Percentiles rank a stretch among this genome's conserved stretches.
Evolutionary conservation across 2,113 vertebrate species (phyloP).

Genomic region (Strix aluco): DNA sequence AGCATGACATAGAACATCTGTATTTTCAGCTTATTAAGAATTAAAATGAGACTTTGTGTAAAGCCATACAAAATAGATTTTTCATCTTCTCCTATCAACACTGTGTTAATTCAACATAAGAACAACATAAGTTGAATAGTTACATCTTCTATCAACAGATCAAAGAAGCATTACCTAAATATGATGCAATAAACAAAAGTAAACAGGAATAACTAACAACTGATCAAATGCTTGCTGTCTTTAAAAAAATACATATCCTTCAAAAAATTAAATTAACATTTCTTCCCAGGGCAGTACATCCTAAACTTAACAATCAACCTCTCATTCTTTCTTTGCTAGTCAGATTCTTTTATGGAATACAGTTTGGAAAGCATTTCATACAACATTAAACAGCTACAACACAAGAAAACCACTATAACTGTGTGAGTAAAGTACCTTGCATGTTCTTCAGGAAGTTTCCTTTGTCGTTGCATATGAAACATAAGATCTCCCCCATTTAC

Average conservation of each 20-base stretch:
- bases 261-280: background rate
- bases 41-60: background rate
- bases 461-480: slow-evolving; percentile 98
- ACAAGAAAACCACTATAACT: rapidly evolving
- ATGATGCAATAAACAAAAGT: background rate
- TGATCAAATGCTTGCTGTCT: background rate
- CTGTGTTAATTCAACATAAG: background rate
- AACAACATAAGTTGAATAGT: background rate
- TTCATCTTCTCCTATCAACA: background rate
- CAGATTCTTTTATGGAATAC: background rate
- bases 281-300: background rate
- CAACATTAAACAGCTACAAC: background rate
- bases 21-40: background rate
- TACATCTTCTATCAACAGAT: background rate
- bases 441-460: slow-evolving; percentile 96
- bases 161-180: background rate
- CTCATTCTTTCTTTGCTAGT: background rate
- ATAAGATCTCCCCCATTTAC: slow-evolving; percentile 97
- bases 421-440: slow-evolving; percentile 79
- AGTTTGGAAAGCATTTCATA: background rate
- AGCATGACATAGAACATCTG: background rate
- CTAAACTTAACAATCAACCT: background rate
- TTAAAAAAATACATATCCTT: background rate
- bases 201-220: background rate
- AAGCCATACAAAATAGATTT: background rate